Percentiles rank a stretch among this genome's conserved stretches.
Conservation (phyloP, 2,113 vertebrate genomes). For the Labeo rohita region DNA sequence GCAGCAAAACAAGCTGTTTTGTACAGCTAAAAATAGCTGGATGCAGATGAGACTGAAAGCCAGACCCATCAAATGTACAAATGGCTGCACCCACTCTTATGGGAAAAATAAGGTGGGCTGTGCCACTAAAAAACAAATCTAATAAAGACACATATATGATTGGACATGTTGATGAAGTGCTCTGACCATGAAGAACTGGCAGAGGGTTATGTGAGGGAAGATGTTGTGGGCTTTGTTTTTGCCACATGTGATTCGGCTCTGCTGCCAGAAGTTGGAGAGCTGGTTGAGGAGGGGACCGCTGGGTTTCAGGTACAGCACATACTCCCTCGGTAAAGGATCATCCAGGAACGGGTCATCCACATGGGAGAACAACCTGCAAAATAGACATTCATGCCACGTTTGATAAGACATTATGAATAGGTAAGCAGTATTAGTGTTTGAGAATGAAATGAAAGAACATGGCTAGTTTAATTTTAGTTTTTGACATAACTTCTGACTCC, state of each 20-base stretch:
- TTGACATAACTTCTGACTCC: background rate
- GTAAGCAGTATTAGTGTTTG: background rate
- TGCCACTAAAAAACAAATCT: too few relatives aligned
- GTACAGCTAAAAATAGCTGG: too few relatives aligned
- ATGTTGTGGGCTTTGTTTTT: slow-evolving; percentile 99
- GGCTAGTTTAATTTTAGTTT: background rate
- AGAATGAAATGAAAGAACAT: background rate
- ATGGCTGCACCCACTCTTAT: too few relatives aligned
- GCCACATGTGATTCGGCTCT: slow-evolving; percentile 91
- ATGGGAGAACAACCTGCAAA: slow-evolving; percentile 94
- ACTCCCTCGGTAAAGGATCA: slow-evolving; percentile 92
- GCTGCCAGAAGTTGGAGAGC: slow-evolving; percentile 94
- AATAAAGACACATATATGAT: too few relatives aligned
- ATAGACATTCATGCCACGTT: background rate
- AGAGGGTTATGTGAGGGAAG: slow-evolving; percentile 98
- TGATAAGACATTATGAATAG: background rate
- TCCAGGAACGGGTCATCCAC: slow-evolving; percentile 96
- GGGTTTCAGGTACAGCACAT: slow-evolving; percentile 95
- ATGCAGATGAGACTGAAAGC: too few relatives aligned
- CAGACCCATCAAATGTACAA: too few relatives aligned
- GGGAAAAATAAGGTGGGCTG: too few relatives aligned
- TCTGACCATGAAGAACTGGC: slow-evolving; percentile 98
- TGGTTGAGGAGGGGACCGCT: slow-evolving; percentile 92
- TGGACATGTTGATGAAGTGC: background rate
- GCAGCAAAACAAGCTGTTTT: too few relatives aligned